Conservation (phyloP, 2,113 vertebrate genomes). For the Macroglossus sobrinus region DNA sequence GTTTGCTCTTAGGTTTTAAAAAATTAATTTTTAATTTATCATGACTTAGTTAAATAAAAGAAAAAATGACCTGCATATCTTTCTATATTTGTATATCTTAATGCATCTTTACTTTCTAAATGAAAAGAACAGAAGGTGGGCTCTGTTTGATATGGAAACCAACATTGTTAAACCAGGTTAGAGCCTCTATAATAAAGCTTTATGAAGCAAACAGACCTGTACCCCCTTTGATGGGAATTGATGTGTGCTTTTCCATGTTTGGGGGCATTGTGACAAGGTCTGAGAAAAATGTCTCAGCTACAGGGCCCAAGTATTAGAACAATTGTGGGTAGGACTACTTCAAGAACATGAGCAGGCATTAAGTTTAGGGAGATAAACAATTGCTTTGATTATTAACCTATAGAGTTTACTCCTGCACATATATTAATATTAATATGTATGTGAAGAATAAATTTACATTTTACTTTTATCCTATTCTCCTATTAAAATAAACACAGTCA, state of each 20-base stretch:
- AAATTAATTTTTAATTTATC: constrained; percentile 39
- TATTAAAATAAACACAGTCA: background rate
- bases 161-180: background rate
- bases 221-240: background rate
- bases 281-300: background rate
- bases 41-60: background rate
- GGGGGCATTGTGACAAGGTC: background rate
- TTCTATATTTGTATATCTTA: constrained; percentile 17
- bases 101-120: constrained; percentile 8
- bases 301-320: background rate
- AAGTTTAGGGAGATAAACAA: background rate
- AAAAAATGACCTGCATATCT: background rate
- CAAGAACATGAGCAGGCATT: background rate
- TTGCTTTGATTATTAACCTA: background rate
- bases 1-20: background rate
- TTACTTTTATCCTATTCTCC: background rate
- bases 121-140: background rate
- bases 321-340: background rate
- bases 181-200: background rate
- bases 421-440: background rate
- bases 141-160: background rate
- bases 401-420: background rate
- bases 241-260: background rate
- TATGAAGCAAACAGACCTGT: background rate
- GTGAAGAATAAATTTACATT: background rate